Conservation (phyloP, 1,140 invertebrate genomes). For the Eumaeus atala region DNA sequence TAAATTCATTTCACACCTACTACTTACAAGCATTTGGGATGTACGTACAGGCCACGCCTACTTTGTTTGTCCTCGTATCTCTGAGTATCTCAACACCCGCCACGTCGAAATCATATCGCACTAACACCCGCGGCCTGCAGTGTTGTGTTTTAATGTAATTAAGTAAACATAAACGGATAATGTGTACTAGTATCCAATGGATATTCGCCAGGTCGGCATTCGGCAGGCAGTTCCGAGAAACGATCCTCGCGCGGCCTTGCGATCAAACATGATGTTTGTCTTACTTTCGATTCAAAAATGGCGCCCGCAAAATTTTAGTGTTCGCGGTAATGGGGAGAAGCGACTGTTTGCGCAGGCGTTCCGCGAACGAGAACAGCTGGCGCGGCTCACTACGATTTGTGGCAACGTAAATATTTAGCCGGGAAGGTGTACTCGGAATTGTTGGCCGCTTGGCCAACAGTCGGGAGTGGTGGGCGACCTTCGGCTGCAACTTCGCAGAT, state of each 20-base stretch:
- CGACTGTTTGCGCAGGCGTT: slow-evolving; percentile 57
- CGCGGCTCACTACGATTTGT: slow-evolving; percentile 34
- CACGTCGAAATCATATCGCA: too few relatives aligned
- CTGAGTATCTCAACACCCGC: too few relatives aligned
- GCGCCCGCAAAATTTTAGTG: slow-evolving; percentile 60
- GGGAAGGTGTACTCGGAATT: neutral
- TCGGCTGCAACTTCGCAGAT: too few relatives aligned
- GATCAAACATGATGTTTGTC: slow-evolving; percentile 62
- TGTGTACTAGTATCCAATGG: slow-evolving; percentile 24
- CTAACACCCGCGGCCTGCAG: too few relatives aligned
- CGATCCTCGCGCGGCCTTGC: slow-evolving; percentile 51
- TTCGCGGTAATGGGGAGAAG: slow-evolving; percentile 46
- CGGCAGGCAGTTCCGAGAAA: slow-evolving; percentile 45
- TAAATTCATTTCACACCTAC: too few relatives aligned
- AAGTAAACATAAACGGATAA: neutral
- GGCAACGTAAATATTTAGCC: slow-evolving; percentile 38
- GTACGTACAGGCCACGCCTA: too few relatives aligned
- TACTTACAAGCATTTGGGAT: too few relatives aligned
- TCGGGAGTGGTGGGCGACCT: too few relatives aligned
- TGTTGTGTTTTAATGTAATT: too few relatives aligned
- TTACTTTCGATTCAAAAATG: slow-evolving; percentile 62
- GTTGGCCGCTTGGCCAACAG: neutral
- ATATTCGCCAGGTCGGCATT: slow-evolving; percentile 38
- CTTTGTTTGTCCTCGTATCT: too few relatives aligned
- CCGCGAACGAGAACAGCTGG: slow-evolving; percentile 56